Percentiles rank a stretch among this genome's conserved stretches.
These are phyloP conservation scores for Drosophila nasuta DNA, from an alignment of 1,140 invertebrate species.

Conservation along the genomic window DNA sequence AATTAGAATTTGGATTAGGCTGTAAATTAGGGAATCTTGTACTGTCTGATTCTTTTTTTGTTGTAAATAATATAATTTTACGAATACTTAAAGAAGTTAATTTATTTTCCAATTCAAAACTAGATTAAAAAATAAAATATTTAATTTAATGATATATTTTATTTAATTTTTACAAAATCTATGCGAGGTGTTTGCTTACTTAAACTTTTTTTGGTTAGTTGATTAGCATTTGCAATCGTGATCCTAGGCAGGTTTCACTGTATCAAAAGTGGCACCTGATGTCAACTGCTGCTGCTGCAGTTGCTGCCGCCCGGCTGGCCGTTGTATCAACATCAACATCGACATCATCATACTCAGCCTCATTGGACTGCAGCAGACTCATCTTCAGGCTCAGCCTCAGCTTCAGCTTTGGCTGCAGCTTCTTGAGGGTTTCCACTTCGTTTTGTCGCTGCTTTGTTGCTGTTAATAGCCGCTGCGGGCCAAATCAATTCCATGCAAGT, in stretches of 20 bases:
- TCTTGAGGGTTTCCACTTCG: conserved; percentile 48
- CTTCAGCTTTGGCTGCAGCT: conserved; percentile 1
- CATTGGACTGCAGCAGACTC: conserved; percentile 25
- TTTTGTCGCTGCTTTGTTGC: conserved; percentile 61
- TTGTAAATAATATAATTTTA: too few species aligned
- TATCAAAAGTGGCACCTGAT: conserved; percentile 60
- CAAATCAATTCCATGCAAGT: conserved; percentile 75
- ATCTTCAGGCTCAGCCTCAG: background rate
- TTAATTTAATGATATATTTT: too few species aligned
- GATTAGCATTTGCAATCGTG: background rate
- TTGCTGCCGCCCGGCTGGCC: background rate
- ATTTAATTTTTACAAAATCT: too few species aligned
- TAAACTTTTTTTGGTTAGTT: background rate
- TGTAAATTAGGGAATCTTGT: too few species aligned
- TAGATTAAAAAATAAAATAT: too few species aligned
- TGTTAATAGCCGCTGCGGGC: conserved; percentile 78
- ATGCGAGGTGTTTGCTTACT: background rate
- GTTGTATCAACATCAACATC: conserved; percentile 38
- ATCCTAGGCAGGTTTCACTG: conserved; percentile 38
- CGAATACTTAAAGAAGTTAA: too few species aligned
- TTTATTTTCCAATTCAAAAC: too few species aligned
- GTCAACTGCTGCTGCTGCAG: conserved; percentile 44
- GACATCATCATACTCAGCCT: background rate
- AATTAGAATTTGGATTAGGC: too few species aligned
- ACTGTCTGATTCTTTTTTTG: too few species aligned